Evolutionary conservation across 2,888 invertebrate genomes (phyloP).

Genomic region (Aleiodes leptofemur): DNA sequence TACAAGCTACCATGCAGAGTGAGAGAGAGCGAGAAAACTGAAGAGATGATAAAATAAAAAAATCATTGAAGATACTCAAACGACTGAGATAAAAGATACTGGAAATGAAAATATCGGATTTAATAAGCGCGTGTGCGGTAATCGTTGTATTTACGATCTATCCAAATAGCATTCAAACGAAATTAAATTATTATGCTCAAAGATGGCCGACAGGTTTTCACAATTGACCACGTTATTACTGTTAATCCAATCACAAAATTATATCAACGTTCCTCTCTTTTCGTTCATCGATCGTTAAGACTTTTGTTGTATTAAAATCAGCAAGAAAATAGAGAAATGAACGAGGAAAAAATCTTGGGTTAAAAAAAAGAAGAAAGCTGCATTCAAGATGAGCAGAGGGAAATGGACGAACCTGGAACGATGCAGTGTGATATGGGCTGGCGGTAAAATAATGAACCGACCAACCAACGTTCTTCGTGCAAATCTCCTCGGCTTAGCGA

Average conservation of each 20-base stretch:
- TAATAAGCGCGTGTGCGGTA: constrained; percentile 71
- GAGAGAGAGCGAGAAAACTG: constrained; percentile 51
- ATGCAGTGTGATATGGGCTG: constrained; percentile 44
- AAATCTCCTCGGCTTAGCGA: constrained; percentile 70
- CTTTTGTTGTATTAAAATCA: neutral
- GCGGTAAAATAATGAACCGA: constrained; percentile 74
- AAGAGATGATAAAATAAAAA: constrained; percentile 32
- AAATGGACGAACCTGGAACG: constrained; percentile 18
- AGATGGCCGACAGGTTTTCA: constrained; percentile 54
- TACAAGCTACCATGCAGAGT: constrained; percentile 48
- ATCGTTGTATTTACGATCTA: constrained; percentile 72
- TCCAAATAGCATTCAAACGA: constrained; percentile 54
- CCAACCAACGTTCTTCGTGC: constrained; percentile 69
- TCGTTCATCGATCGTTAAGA: neutral
- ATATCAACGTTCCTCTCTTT: too few species aligned
- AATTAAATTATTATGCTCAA: constrained; percentile 73
- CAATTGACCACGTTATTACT: constrained; percentile 9
- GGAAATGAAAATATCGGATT: constrained; percentile 58
- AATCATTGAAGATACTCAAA: constrained; percentile 5
- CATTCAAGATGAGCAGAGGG: constrained; percentile 9
- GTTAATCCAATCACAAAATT: too few species aligned
- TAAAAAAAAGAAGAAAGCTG: constrained; percentile 13
- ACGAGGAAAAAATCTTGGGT: neutral
- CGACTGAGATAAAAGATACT: neutral
- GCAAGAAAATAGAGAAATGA: constrained; percentile 1